Evolutionary conservation across 92 coral and sea anemone species (phyloP).

Genomic region (Bergia sp.): DNA sequence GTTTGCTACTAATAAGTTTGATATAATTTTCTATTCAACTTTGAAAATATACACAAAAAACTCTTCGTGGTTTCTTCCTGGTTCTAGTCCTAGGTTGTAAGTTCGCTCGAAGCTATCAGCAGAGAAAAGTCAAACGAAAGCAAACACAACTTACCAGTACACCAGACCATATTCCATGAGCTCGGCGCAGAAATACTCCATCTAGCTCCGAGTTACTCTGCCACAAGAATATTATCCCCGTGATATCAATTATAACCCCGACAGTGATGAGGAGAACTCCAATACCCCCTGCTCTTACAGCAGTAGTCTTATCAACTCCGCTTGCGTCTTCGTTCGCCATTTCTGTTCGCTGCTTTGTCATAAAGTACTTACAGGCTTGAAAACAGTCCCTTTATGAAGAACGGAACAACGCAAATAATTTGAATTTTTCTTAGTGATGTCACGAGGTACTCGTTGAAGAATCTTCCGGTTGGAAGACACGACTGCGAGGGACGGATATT

Average conservation of each 20-base stretch:
- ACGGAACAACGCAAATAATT: background rate
- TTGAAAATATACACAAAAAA: too few relatives aligned
- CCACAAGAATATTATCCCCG: slow-evolving; percentile 35
- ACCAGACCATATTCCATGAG: slow-evolving; percentile 48
- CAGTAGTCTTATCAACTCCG: background rate
- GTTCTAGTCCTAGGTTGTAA: background rate
- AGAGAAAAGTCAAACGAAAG: background rate
- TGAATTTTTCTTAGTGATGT: background rate
- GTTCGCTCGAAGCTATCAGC: background rate
- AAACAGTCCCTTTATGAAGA: background rate
- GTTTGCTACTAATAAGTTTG: too few relatives aligned
- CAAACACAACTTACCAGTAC: background rate
- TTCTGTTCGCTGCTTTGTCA: background rate
- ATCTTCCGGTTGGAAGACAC: background rate
- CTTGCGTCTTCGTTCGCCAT: background rate
- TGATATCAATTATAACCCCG: slow-evolving; percentile 9
- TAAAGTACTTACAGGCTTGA: background rate
- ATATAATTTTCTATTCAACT: too few relatives aligned
- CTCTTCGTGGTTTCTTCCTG: too few relatives aligned
- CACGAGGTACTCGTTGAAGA: background rate
- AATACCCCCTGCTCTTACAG: slow-evolving; percentile 2
- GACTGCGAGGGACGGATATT: background rate
- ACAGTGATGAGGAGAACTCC: background rate
- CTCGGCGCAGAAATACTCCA: slow-evolving; percentile 23
- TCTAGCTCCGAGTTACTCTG: slow-evolving; percentile 16